Percentiles rank a stretch among this genome's conserved stretches.
phyloP scores from a whole-genome alignment of 2,888 invertebrate species.

The Biston betularia region DNA sequence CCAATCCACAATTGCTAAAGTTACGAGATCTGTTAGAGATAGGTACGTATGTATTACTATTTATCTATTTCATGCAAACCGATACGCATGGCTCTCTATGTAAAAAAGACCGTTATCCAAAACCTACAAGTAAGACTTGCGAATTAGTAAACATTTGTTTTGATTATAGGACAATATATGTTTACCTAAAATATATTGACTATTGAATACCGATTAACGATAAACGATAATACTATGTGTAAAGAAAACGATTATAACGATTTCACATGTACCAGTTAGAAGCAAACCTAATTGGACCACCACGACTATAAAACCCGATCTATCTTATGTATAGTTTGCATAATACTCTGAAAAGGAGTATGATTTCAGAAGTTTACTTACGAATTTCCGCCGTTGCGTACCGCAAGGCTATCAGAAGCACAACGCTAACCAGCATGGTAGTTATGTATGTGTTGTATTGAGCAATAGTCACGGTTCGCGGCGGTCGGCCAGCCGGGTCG shows the following conservation, averaged over 20 bases:
- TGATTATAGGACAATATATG: no score
- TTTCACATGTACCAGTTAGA: no score
- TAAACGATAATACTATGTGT: no score
- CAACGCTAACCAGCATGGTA: slow-evolving; percentile 67
- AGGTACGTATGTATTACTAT: slow-evolving; percentile 11
- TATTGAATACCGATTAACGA: no score
- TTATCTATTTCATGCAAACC: neutral
- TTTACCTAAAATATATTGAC: no score
- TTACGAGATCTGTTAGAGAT: slow-evolving; percentile 45
- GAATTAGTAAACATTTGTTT: no score
- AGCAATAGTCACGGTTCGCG: slow-evolving; percentile 62
- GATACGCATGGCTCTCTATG: neutral
- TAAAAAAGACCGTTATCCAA: no score
- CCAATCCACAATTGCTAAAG: slow-evolving; percentile 47
- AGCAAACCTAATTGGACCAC: neutral
- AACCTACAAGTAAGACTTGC: neutral
- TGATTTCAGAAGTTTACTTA: slow-evolving; percentile 57
- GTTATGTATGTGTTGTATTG: slow-evolving; percentile 53
- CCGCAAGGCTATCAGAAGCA: slow-evolving; percentile 70
- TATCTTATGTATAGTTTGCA: neutral
- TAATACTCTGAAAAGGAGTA: neutral
- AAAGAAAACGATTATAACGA: no score
- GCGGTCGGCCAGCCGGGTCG: slow-evolving; percentile 75
- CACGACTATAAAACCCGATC: neutral
- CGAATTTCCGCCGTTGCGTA: slow-evolving; percentile 76